Conservation (phyloP, 2,797 vertebrate genomes). For the Sebastes variabilis region DNA sequence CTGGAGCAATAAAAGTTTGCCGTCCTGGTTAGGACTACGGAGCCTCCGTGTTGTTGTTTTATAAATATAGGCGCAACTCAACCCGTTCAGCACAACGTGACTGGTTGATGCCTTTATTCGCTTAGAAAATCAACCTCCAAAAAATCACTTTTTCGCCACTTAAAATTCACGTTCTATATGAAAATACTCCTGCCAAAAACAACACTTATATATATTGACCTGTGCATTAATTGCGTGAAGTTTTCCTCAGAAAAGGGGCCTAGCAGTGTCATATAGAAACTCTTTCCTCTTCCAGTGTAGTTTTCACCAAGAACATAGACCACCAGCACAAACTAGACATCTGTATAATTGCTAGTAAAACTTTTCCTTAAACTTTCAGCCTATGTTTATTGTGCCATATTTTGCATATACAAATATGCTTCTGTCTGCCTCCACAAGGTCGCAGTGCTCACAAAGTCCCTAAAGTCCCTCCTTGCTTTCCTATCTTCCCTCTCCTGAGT, state of each 20-base stretch:
- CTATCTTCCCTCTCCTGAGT: background rate
- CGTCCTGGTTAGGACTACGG: fast-evolving
- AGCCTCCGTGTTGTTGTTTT: too few species aligned
- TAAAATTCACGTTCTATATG: fast-evolving
- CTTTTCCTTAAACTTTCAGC: background rate
- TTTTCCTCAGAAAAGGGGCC: background rate
- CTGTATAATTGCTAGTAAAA: background rate
- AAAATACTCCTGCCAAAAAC: too few species aligned
- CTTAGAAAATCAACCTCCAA: too few species aligned
- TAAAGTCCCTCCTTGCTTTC: slow-evolving; percentile 6
- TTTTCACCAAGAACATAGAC: background rate
- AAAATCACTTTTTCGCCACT: too few species aligned
- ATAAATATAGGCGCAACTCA: too few species aligned
- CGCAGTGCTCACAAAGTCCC: background rate
- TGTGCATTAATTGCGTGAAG: too few species aligned
- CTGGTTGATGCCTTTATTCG: too few species aligned
- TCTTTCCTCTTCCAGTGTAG: background rate
- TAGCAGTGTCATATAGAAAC: background rate
- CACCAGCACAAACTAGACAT: background rate
- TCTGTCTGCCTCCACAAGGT: slow-evolving; percentile 33
- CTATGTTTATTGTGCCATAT: fast-evolving
- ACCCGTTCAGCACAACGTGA: fast-evolving
- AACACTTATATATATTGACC: too few species aligned
- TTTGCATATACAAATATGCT: background rate
- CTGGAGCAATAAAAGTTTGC: too few species aligned